Base-by-base conservation (phyloP, 2,113 vertebrate species). In the Cyphomyrus plagiostoma region DNA sequence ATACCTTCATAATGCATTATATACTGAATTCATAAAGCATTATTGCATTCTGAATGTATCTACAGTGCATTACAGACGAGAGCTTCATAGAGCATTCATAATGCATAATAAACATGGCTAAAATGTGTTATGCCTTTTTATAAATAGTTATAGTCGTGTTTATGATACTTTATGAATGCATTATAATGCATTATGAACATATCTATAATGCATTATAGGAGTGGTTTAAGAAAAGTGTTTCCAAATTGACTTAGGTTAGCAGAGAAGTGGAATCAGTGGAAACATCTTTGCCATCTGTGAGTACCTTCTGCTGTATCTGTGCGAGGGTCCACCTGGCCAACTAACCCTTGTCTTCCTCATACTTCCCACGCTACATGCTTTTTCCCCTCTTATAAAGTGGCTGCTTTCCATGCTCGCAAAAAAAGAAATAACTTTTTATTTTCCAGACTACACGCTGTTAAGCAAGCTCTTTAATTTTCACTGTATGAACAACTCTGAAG, bases 401-500 rank as follows among this genome's bases (percentile, higher is more conserved):
- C 45, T 86, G 45, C 13, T 86, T 26, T 86, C 46, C 83, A 49
- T 15, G 4, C 48, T 50, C 0, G 5, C 83, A 13, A 35, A 87
- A 35, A 35, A 87, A 86, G 23, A 87, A 48, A 21, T 13, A 56
- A 15, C 48, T 42, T 80, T 80, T 53, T 35, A 87, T 49, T 56
- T 35, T 39, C 23, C 50, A 49, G 30, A 19, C 49, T 35, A 17
- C 50, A 49, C 6, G n/a, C 85, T 50, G 49, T 35, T 53, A 56
- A 19, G 30, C 49, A 35, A 86, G 7, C n/a, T 30, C 23, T 50
- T 77, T 53, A 5, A 46, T 45, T 90, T 46, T 56, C 13, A 30
- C 23, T 89, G 50, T 48, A 83, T 6, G 86, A 90, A 88, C 89
- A 88, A 17, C 88, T 52, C 87, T 87, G 56, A 88, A 19, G 46